These are phyloP conservation scores for Calameuta idolon DNA, from an alignment of 2,888 invertebrate genomes.

Conservation along the genomic window DNA sequence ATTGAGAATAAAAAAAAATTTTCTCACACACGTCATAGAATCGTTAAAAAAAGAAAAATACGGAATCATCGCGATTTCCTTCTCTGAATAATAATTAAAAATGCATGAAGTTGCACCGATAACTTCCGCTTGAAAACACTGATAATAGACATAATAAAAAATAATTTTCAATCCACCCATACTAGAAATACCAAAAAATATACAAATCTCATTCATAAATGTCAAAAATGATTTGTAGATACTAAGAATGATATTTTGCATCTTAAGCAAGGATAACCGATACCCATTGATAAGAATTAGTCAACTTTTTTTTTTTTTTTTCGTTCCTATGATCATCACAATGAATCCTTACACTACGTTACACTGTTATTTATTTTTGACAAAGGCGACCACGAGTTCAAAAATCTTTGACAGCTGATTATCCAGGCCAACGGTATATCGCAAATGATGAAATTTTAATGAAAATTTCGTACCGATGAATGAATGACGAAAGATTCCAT, in stretches of 20 bases:
- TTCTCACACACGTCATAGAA: neutral
- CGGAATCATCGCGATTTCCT: too few species aligned
- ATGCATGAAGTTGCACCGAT: neutral
- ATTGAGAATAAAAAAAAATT: neutral
- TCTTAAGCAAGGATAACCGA: neutral
- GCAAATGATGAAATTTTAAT: neutral
- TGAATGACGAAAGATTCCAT: neutral
- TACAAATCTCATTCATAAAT: neutral
- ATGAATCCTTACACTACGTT: too few species aligned
- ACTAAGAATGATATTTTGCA: neutral
- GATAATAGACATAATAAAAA: neutral
- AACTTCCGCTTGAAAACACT: neutral
- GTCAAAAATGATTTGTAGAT: neutral
- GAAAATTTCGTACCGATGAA: neutral
- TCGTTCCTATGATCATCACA: neutral
- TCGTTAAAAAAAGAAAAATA: neutral
- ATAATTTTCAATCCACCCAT: neutral
- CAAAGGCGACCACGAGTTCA: neutral
- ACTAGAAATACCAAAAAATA: neutral
- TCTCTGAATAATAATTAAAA: neutral
- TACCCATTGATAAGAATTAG: neutral
- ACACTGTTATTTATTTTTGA: neutral
- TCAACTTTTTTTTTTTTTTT: neutral
- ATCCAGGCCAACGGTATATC: neutral
- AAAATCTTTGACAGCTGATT: neutral